A percentile compares a stretch with the other conserved stretches of the same genome.
These are phyloP conservation scores for Lysiphlebus fabarum DNA, from an alignment of 1,140 invertebrate species.

Conservation along the genomic window DNA sequence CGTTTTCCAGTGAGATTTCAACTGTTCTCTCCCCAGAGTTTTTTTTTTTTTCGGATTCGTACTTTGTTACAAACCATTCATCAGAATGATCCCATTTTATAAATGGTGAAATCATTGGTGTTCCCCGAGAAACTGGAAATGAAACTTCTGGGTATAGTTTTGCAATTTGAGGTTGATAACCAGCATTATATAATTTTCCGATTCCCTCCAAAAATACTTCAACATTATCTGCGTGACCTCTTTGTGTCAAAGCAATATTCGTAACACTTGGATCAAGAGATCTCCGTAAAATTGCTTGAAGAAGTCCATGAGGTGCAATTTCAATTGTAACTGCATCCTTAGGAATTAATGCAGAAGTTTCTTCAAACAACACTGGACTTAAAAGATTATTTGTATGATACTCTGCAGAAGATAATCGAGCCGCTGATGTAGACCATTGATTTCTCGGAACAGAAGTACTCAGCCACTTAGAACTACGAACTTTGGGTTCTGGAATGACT, in stretches of 20 bases:
- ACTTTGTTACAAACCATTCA: constrained; percentile 66
- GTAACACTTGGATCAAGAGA: constrained; percentile 58
- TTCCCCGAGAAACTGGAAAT: constrained; percentile 71
- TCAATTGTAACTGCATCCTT: constrained; percentile 76
- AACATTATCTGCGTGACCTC: constrained; percentile 68
- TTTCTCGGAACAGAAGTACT: constrained; percentile 78
- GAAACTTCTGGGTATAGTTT: constrained; percentile 63
- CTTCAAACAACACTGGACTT: constrained; percentile 81
- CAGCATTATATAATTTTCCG: constrained; percentile 66
- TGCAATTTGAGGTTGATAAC: constrained; percentile 61
- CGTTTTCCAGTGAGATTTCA: constrained; percentile 62
- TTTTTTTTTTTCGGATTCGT: constrained; percentile 60
- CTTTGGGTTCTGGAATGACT: constrained; percentile 67
- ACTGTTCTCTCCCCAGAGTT: constrained; percentile 64
- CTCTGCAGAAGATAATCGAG: constrained; percentile 75
- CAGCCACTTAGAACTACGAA: constrained; percentile 76
- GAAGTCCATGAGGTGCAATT: constrained; percentile 79
- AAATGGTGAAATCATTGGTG: constrained; percentile 68
- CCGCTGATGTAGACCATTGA: constrained; percentile 70
- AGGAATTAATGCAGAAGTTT: constrained; percentile 73
- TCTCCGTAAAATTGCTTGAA: constrained; percentile 66
- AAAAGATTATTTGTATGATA: constrained; percentile 93
- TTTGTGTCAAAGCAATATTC: constrained; percentile 78
- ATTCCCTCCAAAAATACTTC: constrained; percentile 71
- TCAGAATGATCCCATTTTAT: constrained; percentile 89